Base-by-base conservation (phyloP, 2,113 vertebrate species). In the Microcebus jonahi region DNA sequence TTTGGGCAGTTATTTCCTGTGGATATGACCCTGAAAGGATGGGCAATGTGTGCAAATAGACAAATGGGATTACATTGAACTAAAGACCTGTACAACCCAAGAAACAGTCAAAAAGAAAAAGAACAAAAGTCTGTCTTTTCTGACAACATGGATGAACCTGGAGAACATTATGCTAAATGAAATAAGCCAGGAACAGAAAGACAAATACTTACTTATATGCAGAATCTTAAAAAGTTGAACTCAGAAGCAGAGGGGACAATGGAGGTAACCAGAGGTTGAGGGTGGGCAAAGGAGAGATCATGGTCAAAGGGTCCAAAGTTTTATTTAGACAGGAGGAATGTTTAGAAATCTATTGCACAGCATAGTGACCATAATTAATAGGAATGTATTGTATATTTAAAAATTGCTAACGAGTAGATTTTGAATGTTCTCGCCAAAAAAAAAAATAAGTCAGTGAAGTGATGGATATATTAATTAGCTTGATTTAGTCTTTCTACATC, bases 161-260 rank as follows among this genome's bases (percentile, higher is more conserved):
- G 18, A 84, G 61, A 45, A 45, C 42, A n/a, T n/a, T 25, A 25
- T 85, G 61, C 39, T 50, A 4, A 85, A 45, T 86, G 63, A 53
- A 86, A 53, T 68, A n/a, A 68, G 21, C 34, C 34, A 68, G 83
- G 31, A 7, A n/a, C 18, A 36, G 45, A 42, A 59, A 42, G 23
- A 9, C 21, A 82, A 61, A 61, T 39, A 39, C 13, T 81, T 55
- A 36, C 14, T 80, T 21, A 23, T 13, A 59, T 29, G 36, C 18
- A 1, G 18, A 82, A 77, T 80, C 34, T 4, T 21, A 65, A 65
- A 71, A 92, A 99, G 31, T 31, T 17, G 12, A 45, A 63, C 25
- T 45, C 57, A 63, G 9, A 63, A 63, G 5, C 80, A 63, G 39
- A 7, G 39, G 42, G 14, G 57, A 20, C 8, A 82, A 17, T 39